Base-by-base conservation (phyloP, 2,113 vertebrate genomes). In the Aegithalos caudatus region DNA sequence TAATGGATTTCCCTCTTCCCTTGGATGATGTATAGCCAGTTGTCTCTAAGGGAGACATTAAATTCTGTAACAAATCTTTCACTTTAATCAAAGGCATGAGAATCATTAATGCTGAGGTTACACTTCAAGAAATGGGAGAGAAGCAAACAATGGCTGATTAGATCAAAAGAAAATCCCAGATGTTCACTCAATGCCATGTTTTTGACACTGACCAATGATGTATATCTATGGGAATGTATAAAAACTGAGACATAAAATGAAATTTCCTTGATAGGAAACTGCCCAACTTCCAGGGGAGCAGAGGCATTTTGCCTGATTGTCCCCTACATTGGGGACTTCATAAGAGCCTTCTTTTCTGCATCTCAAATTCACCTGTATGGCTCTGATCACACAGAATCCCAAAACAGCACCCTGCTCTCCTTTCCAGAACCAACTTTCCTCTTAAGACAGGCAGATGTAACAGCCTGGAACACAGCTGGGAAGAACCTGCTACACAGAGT, bases 321-420 rank as follows among this genome's bases (percentile, higher is more conserved):
- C 12, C n/a, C 28, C 31, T 56, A 0, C 6, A 47, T 0, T 22
- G 60, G 12, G 16, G 48, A 42, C 42, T 67, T 80, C 17, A 1
- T 10, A 81, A 37, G 12, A 67, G 10, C 44, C 29, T 47, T 50
- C 35, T 31, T 50, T 65, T 21, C 67, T 62, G 19, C 51, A 57
- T 29, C 54, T 70, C 54, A 31, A 11, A 64, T 61, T 82, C 19
- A 64, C 27, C 44, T 33, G 37, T 12, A 44, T 5, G n/a, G 15
- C 60, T 86, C 38, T 66, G 31, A 7, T 31, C 58, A 58, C 53
- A 67, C 42, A 74, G 27, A 91, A 69, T 25, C 35, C 61, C 60
- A 44, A 12, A 67, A 3, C 12, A 64, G 35, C 31, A 51, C 10
- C 50, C 54, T 66, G 38, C 19, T 81, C 23, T 77, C 27, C 54